phyloP scores from a whole-genome alignment of 1,140 invertebrate genomes.

The Formica exsecta region DNA sequence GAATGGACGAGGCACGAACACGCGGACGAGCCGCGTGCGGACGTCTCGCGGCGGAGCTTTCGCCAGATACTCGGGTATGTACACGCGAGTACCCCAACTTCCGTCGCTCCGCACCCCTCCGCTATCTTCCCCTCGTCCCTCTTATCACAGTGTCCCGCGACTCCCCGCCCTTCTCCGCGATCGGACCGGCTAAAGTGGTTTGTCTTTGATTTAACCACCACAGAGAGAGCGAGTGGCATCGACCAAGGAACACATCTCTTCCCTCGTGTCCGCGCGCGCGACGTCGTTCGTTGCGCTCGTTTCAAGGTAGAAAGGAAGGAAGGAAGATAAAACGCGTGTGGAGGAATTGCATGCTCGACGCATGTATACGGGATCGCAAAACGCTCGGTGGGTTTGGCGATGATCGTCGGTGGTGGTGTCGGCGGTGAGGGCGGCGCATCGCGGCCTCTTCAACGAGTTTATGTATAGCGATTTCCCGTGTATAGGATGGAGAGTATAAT shows the following conservation, averaged over 20 bases:
- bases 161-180: constrained; percentile 65
- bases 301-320: constrained; percentile 41
- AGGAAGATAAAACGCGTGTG: constrained; percentile 47
- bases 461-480: constrained; percentile 67
- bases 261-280: constrained; percentile 60
- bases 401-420: constrained; percentile 64
- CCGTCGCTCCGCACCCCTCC: constrained; percentile 23
- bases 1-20: constrained; percentile 74
- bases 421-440: constrained; percentile 56
- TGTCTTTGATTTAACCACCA: constrained; percentile 86
- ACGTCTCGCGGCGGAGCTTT: constrained; percentile 77
- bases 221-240: constrained; percentile 63
- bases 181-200: constrained; percentile 85
- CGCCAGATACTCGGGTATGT: constrained; percentile 80
- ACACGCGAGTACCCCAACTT: constrained; percentile 74
- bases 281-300: constrained; percentile 58
- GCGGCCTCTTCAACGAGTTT: constrained; percentile 44
- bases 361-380: constrained; percentile 68
- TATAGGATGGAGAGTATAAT: constrained; percentile 66
- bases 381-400: constrained; percentile 65
- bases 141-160: constrained; percentile 40
- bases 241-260: constrained; percentile 68
- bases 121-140: constrained; percentile 20
- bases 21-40: constrained; percentile 70
- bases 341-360: constrained; percentile 65